Percentiles rank a stretch among this genome's conserved stretches.
phyloP scores from a whole-genome alignment of 2,888 invertebrate species.

The Acronicta psi region DNA sequence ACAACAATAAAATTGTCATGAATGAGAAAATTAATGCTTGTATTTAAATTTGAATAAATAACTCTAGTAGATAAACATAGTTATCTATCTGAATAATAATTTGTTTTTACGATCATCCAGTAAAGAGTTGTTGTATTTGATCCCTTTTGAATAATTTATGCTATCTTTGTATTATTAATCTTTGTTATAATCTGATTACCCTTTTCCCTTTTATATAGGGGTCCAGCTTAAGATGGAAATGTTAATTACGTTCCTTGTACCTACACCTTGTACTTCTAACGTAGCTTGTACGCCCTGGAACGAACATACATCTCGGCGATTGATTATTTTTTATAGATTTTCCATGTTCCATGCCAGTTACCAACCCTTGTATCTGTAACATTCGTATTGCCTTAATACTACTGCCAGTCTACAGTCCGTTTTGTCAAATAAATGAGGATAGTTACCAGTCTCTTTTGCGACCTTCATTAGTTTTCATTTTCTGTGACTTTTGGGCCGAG shows the following conservation, averaged over 20 bases:
- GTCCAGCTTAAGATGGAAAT: no score
- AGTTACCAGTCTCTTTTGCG: conserved; percentile 20
- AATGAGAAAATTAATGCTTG: conserved; percentile 21
- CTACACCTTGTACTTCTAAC: no score
- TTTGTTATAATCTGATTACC: background rate
- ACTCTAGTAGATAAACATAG: background rate
- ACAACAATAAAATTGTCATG: conserved; percentile 11
- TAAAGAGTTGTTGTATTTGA: conserved; percentile 7
- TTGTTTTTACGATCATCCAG: conserved; percentile 1
- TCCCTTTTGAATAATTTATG: conserved; percentile 20
- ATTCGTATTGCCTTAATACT: no score
- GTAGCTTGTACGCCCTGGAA: no score
- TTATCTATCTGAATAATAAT: background rate
- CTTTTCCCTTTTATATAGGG: no score
- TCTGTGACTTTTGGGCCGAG: conserved; percentile 13
- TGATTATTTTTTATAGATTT: no score
- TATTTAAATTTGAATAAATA: conserved; percentile 19
- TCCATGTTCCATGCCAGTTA: no score
- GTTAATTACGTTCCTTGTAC: no score
- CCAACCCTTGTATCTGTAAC: no score
- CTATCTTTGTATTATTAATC: conserved; percentile 26
- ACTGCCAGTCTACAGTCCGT: background rate
- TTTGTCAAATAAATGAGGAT: conserved; percentile 33
- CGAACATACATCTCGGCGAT: no score
- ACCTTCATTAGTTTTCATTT: conserved; percentile 44